A percentile compares a stretch with the other conserved stretches of the same genome.
These are phyloP conservation scores for Lytechinus variegatus DNA, from an alignment of 35 echinoderm and acorn worm species.

Conservation along the genomic window DNA sequence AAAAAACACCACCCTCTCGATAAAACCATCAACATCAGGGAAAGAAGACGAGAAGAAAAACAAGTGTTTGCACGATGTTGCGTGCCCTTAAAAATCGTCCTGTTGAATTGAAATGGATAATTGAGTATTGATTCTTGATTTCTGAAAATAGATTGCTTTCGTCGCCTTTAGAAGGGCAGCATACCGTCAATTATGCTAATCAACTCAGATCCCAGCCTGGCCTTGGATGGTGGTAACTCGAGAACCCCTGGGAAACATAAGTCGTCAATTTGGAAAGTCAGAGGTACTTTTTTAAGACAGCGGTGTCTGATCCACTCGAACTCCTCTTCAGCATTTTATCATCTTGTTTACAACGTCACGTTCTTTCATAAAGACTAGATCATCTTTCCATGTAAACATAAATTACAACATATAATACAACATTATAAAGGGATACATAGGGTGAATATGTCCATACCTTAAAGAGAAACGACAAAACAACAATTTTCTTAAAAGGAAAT, in stretches of 20 bases:
- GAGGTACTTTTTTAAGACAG: background rate
- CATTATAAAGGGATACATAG: too few species aligned
- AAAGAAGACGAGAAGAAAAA: background rate
- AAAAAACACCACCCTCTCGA: background rate
- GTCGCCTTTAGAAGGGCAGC: constrained; percentile 7
- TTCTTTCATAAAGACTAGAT: background rate
- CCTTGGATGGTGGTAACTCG: background rate
- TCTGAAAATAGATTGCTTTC: constrained; percentile 30
- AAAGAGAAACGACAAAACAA: too few species aligned
- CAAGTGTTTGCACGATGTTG: constrained; percentile 25
- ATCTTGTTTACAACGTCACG: background rate
- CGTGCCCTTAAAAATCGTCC: background rate
- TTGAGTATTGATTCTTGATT: constrained; percentile 33
- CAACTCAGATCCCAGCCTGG: background rate
- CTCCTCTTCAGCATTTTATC: background rate
- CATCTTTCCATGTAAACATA: background rate
- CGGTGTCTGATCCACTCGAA: background rate
- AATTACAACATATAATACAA: too few species aligned
- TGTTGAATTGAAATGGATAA: constrained; percentile 46
- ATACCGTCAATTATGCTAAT: constrained; percentile 33
- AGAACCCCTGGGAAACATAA: constrained; percentile 26
- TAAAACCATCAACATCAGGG: background rate
- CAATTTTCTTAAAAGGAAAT: too few species aligned
- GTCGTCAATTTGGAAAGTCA: background rate
- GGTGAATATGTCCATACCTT: too few species aligned